Conservation (phyloP, 2,113 vertebrate species). For the Nerophis lumbriciformis region DNA sequence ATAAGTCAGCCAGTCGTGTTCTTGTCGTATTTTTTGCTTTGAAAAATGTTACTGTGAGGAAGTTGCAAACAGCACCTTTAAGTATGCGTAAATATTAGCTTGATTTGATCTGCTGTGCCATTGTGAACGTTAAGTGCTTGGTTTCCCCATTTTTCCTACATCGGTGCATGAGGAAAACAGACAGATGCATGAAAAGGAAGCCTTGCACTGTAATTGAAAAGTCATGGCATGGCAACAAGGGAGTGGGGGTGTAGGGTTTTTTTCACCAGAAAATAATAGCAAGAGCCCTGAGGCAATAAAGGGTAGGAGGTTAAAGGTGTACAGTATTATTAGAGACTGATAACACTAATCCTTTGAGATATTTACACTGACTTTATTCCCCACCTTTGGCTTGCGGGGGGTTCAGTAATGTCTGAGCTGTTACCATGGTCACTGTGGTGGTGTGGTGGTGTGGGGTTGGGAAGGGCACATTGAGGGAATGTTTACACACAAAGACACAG, state of each 20-base stretch:
- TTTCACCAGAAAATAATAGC: constrained; percentile 2
- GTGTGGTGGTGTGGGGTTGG: background rate
- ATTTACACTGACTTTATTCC: constrained; percentile 26
- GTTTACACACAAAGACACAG: background rate
- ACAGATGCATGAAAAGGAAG: background rate
- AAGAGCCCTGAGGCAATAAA: constrained; percentile 5
- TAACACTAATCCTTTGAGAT: constrained; percentile 37
- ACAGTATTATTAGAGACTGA: constrained; percentile 23
- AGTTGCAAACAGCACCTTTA: too few relatives aligned
- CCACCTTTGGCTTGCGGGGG: constrained; percentile 4
- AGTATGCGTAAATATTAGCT: too few relatives aligned
- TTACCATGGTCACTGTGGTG: constrained; percentile 48
- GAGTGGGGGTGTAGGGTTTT: background rate
- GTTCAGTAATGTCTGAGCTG: constrained; percentile 28
- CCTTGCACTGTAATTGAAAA: background rate
- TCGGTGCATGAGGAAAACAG: background rate
- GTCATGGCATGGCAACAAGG: background rate
- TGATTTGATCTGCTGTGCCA: background rate
- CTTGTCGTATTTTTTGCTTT: too few relatives aligned
- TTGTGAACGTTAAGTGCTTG: constrained; percentile 1
- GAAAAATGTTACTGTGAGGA: too few relatives aligned
- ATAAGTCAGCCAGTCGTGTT: too few relatives aligned
- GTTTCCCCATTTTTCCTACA: background rate
- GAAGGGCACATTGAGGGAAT: background rate
- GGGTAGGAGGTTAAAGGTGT: background rate